Percentiles rank a stretch among this genome's conserved stretches.
phyloP scores from a whole-genome alignment of 2,797 vertebrate genomes.

The Rhincodon typus region DNA sequence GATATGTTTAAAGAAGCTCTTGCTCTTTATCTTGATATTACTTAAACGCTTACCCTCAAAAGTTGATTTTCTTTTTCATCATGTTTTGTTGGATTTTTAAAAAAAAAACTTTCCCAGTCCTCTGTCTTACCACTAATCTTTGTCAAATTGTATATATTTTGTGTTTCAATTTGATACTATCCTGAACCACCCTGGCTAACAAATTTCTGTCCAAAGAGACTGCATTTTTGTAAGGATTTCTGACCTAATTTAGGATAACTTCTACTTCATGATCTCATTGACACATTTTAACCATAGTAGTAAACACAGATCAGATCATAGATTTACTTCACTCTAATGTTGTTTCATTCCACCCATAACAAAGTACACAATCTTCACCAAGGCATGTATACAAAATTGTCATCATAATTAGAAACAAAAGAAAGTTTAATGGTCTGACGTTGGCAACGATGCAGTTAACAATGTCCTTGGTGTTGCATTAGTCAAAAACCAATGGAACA shows the following conservation, averaged over 20 bases:
- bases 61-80: no score
- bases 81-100: no score
- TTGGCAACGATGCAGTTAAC: background rate
- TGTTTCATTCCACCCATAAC: background rate
- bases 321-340: background rate
- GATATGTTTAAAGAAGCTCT: no score
- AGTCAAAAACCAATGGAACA: background rate
- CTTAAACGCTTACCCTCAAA: no score
- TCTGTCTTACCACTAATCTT: no score
- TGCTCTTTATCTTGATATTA: no score
- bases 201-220: conserved; percentile 4
- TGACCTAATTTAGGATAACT: background rate
- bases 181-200: no score
- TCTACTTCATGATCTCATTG: background rate
- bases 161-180: no score
- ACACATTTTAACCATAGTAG: background rate
- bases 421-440: background rate
- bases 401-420: background rate
- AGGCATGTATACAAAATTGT: background rate
- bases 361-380: background rate
- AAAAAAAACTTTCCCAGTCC: no score
- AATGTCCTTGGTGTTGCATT: background rate
- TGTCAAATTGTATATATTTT: no score
- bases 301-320: background rate
- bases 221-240: background rate